A percentile compares a stretch with the other conserved stretches of the same genome.
phyloP scores from a whole-genome alignment of 2,888 invertebrate species.

The Neuroscelio doddi region DNA sequence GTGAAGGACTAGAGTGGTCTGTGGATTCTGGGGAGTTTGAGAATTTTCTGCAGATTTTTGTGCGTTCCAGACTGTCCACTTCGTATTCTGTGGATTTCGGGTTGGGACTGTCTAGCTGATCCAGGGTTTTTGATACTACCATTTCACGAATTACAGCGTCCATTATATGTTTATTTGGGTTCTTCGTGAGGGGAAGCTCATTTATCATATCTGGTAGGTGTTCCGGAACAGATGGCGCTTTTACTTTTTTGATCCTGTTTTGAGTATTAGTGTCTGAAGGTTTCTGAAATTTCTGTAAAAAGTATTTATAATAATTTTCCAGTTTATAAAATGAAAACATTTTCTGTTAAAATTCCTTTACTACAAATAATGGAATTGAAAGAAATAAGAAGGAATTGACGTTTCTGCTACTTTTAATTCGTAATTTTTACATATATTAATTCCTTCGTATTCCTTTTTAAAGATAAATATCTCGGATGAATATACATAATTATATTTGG shows the following conservation, averaged over 20 bases:
- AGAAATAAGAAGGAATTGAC: too few species aligned
- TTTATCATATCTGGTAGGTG: conserved; percentile 66
- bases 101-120: conserved; percentile 40
- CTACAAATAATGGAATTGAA: too few species aligned
- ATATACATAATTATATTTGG: too few species aligned
- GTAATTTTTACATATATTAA: too few species aligned
- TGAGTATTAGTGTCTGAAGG: background rate
- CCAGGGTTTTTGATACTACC: conserved; percentile 64
- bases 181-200: conserved; percentile 57
- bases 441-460: too few species aligned
- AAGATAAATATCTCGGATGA: too few species aligned
- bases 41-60: conserved; percentile 53
- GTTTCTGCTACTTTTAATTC: too few species aligned
- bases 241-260: conserved; percentile 27
- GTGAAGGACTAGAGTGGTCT: conserved; percentile 80
- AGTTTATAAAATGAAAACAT: too few species aligned
- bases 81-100: conserved; percentile 59
- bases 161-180: conserved; percentile 70
- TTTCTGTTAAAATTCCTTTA: too few species aligned
- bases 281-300: background rate
- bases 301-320: too few species aligned
- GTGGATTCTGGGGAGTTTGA: conserved; percentile 58
- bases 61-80: conserved; percentile 67
- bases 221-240: conserved; percentile 32
- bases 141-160: conserved; percentile 72